Evolutionary conservation across 2,113 vertebrate species (phyloP).

Genomic region (Oreocharis arfaki): DNA sequence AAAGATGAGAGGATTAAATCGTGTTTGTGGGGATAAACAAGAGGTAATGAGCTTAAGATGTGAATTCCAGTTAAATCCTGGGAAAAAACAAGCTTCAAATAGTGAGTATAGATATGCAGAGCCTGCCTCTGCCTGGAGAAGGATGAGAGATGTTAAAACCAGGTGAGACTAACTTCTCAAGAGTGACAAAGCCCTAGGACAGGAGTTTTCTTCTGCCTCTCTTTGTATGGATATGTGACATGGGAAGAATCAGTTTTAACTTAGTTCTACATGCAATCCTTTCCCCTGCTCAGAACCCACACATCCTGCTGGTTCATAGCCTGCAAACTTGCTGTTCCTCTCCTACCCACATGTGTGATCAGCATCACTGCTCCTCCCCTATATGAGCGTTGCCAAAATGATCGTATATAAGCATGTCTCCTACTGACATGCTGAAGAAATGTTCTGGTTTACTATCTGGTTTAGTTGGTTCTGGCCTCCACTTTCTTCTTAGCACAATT

Average conservation of each 20-base stretch:
- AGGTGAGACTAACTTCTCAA: neutral
- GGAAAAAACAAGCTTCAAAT: neutral
- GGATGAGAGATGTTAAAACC: neutral
- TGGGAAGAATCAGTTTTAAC: neutral
- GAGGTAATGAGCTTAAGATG: neutral
- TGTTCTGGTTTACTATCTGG: neutral
- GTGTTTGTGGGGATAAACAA: neutral
- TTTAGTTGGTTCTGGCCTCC: neutral
- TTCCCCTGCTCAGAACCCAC: neutral
- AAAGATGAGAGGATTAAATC: neutral
- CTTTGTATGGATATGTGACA: neutral
- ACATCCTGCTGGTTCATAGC: neutral
- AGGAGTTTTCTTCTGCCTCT: neutral
- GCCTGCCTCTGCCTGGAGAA: neutral
- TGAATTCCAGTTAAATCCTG: neutral
- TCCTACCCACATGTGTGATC: accelerated
- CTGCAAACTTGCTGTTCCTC: accelerated
- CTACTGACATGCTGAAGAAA: neutral
- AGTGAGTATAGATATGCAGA: neutral
- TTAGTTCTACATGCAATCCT: neutral
- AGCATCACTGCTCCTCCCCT: neutral
- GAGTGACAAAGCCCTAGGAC: neutral
- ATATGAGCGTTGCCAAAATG: neutral
- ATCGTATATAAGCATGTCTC: neutral
- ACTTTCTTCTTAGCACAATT: neutral